Percentiles rank a stretch among this genome's conserved stretches.
Evolutionary conservation across 1,140 invertebrate species (phyloP).

Genomic region (Euwallacea fornicatus): DNA sequence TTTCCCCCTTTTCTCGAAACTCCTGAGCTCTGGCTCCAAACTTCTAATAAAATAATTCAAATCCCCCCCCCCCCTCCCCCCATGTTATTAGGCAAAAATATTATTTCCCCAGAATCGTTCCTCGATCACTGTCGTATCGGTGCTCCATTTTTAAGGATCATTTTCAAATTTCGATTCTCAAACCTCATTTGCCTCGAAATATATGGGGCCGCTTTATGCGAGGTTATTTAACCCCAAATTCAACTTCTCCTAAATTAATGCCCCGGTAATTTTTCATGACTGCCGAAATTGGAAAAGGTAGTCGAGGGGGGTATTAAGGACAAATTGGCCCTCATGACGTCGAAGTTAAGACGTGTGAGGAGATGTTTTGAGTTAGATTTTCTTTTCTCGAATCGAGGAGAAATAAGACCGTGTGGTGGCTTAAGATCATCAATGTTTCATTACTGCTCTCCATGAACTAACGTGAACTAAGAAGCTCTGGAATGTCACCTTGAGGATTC

Average conservation of each 20-base stretch:
- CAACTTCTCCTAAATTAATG: constrained; percentile 15
- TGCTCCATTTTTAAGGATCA: constrained; percentile 28
- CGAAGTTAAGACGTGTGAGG: neutral
- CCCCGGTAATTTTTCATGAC: constrained; percentile 18
- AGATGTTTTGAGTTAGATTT: neutral
- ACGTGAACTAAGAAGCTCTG: constrained; percentile 25
- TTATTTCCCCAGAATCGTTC: neutral
- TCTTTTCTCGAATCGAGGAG: neutral
- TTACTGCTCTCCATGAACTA: neutral
- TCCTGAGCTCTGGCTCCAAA: no score
- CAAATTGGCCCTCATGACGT: neutral
- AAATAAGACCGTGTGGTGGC: neutral
- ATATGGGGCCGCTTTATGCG: constrained; percentile 19
- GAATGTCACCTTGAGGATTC: constrained; percentile 20
- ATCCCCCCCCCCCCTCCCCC: no score
- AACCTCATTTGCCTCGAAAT: constrained; percentile 26
- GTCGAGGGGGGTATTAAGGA: neutral
- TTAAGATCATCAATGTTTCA: no score
- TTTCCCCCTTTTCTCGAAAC: no score
- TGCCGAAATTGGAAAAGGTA: neutral
- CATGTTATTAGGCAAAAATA: neutral
- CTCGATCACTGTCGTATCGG: constrained; percentile 11
- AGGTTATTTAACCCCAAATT: constrained; percentile 26
- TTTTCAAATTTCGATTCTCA: constrained; percentile 27
- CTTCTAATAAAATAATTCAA: no score